A percentile compares a stretch with the other conserved stretches of the same genome.
These are phyloP conservation scores for Plotosus lineatus DNA, from an alignment of 2,113 vertebrate genomes.

Conservation along the genomic window DNA sequence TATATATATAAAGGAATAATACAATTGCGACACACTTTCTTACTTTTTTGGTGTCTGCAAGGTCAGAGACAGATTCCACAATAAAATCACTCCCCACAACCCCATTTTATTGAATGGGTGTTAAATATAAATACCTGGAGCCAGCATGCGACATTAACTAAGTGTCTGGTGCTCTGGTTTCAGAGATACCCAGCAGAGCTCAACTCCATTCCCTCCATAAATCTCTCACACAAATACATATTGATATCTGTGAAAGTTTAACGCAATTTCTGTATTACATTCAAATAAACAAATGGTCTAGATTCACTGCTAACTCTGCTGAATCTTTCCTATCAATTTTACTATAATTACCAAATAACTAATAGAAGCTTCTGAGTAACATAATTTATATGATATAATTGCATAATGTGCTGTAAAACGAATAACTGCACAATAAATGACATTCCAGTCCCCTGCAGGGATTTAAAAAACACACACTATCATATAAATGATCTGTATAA, in stretches of 20 bases:
- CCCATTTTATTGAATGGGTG: neutral
- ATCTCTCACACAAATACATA: neutral
- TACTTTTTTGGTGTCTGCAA: neutral
- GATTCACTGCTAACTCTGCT: neutral
- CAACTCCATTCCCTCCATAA: neutral
- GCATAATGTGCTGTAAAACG: neutral
- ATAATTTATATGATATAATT: neutral
- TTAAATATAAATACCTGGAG: neutral
- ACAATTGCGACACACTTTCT: too few species aligned
- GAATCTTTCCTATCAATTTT: neutral
- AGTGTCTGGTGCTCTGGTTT: neutral
- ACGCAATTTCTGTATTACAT: neutral
- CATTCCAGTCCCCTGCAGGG: neutral
- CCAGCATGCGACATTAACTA: neutral
- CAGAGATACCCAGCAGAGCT: neutral
- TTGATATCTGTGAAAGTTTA: neutral
- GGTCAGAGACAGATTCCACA: conserved; percentile 14
- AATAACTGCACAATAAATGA: neutral
- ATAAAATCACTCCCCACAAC: too few species aligned
- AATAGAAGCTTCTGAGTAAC: neutral
- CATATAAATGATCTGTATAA: neutral
- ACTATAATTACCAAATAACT: neutral
- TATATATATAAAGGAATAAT: too few species aligned
- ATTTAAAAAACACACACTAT: neutral
- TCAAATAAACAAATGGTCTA: neutral